phyloP scores from a whole-genome alignment of 2,888 invertebrate species.

The Hirtodrosophila duncani region DNA sequence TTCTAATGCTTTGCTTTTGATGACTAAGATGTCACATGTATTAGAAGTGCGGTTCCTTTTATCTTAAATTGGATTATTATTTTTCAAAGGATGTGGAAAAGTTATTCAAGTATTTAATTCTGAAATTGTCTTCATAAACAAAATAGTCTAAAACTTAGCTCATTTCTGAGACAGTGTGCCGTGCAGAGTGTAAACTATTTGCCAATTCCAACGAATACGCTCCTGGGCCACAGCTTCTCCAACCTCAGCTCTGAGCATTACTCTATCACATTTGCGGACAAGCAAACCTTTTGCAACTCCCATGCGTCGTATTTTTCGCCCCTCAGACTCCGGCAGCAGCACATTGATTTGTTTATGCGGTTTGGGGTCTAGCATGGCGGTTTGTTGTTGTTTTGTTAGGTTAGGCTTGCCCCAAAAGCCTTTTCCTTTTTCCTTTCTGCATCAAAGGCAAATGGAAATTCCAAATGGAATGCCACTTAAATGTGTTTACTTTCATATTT shows the following conservation, averaged over 20 bases:
- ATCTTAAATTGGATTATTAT: no score
- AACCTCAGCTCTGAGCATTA: conserved; percentile 20
- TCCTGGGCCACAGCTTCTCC: no score
- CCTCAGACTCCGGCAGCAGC: conserved; percentile 13
- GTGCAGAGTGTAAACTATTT: no score
- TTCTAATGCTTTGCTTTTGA: no score
- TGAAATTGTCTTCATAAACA: no score
- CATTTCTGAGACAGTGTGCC: no score
- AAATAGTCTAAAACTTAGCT: no score
- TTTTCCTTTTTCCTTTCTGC: conserved; percentile 17
- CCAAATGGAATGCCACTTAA: conserved; percentile 65
- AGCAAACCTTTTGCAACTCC: conserved; percentile 50
- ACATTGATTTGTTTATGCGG: conserved; percentile 65
- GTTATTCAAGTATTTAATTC: no score
- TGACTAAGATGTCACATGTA: no score
- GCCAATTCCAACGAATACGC: no score
- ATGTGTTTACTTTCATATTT: conserved; percentile 67
- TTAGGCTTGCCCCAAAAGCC: conserved; percentile 51
- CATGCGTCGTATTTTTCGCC: conserved; percentile 36
- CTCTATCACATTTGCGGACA: conserved; percentile 42
- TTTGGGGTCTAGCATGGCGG: conserved; percentile 26
- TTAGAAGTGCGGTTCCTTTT: no score
- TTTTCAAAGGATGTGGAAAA: no score
- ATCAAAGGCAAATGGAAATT: conserved; percentile 49
- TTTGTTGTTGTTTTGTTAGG: conserved; percentile 44